phyloP scores from a whole-genome alignment of 2,888 invertebrate genomes.

The Nymphalis urticae region DNA sequence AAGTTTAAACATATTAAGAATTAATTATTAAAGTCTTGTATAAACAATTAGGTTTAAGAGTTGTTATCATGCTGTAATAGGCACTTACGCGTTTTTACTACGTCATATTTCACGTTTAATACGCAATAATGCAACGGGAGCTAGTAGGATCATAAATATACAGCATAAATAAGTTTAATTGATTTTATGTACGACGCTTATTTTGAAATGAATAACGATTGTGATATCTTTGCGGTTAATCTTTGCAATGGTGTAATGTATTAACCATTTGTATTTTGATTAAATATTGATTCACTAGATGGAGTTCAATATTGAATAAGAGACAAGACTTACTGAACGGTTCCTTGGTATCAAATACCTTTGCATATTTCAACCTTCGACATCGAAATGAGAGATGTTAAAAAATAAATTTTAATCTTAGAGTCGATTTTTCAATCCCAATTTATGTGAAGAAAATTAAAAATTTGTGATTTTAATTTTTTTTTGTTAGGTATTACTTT shows the following conservation, averaged over 20 bases:
- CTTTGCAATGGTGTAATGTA: neutral
- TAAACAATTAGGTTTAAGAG: constrained; percentile 30
- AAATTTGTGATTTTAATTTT: no score
- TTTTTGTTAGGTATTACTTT: no score
- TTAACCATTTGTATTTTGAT: neutral
- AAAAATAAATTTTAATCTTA: no score
- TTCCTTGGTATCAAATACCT: no score
- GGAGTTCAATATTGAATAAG: no score
- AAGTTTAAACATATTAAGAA: constrained; percentile 16
- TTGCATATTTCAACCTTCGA: no score
- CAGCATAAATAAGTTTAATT: constrained; percentile 29
- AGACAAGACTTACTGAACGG: no score
- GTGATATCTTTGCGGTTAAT: constrained; percentile 11
- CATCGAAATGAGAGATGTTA: no score
- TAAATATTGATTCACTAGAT: no score
- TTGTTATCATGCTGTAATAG: constrained; percentile 30
- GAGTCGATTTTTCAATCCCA: no score
- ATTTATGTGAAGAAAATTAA: no score
- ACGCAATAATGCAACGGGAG: constrained; percentile 29
- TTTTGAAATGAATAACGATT: constrained; percentile 14
- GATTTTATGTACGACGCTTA: constrained; percentile 29
- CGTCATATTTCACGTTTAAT: constrained; percentile 28
- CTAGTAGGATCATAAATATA: constrained; percentile 25
- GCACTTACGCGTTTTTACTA: constrained; percentile 30
- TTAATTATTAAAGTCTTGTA: constrained; percentile 26